Conservation (phyloP, 2,797 vertebrate genomes). For the Capromys pilorides region DNA sequence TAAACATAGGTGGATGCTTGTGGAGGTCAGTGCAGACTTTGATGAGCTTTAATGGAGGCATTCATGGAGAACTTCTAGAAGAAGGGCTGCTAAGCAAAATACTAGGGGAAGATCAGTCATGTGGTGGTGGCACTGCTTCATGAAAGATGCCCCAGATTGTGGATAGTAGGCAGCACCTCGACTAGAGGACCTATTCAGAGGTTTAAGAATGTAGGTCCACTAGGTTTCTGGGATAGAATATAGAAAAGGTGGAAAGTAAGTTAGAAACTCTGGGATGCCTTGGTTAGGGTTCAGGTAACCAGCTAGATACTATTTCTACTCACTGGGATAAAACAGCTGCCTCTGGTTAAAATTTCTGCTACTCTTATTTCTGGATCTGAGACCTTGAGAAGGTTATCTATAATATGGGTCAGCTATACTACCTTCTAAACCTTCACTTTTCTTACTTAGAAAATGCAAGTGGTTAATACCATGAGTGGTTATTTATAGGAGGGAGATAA, state of each 20-base stretch:
- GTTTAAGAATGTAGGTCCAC: not conserved
- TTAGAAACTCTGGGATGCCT: not conserved
- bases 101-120: not conserved
- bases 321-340: not conserved
- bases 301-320: not conserved
- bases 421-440: not conserved
- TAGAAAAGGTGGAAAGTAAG: not conserved
- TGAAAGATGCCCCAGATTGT: no score
- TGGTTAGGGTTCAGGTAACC: not conserved
- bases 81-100: not conserved
- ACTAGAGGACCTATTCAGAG: not conserved
- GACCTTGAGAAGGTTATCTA: not conserved
- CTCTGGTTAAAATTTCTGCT: conserved; percentile 16
- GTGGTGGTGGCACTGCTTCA: no score
- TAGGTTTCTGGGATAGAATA: not conserved
- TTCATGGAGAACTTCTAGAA: not conserved
- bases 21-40: not conserved
- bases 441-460: not conserved
- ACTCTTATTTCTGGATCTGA: not conserved
- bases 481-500: not conserved
- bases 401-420: not conserved
- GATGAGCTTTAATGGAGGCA: not conserved
- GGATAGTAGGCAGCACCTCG: no score
- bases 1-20: not conserved
- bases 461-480: not conserved